Conservation (phyloP, 2,888 invertebrate species). For the Amphipyra berbera region DNA sequence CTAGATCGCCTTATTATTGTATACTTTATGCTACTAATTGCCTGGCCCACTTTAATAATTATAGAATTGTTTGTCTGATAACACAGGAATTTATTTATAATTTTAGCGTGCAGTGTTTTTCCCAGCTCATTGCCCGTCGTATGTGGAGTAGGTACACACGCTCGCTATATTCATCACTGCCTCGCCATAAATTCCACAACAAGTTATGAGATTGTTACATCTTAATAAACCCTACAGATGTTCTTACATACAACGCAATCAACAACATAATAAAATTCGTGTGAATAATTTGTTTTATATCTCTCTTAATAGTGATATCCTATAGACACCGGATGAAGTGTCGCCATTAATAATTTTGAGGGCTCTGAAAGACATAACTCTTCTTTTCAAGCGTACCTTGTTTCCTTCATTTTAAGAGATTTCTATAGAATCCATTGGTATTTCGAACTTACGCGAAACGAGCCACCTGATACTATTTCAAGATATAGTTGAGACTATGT, state of each 20-base stretch:
- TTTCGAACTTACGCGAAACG: constrained; percentile 12
- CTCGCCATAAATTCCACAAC: constrained; percentile 68
- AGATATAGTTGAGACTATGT: constrained; percentile 26
- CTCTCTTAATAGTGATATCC: constrained; percentile 29
- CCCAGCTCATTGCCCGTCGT: constrained; percentile 67
- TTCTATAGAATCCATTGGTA: constrained; percentile 10
- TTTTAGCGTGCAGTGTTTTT: constrained; percentile 65
- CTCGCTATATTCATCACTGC: constrained; percentile 67
- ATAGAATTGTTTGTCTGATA: constrained; percentile 12
- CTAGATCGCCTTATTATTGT: not conserved
- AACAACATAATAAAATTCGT: constrained; percentile 15
- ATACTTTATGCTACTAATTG: not conserved
- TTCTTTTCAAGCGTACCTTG: not conserved
- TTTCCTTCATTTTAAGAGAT: constrained; percentile 21
- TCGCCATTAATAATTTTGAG: constrained; percentile 22
- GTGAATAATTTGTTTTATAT: constrained; percentile 20
- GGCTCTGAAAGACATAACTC: constrained; percentile 19
- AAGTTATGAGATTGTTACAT: constrained; percentile 61
- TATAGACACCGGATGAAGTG: constrained; percentile 30
- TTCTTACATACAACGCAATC: constrained; percentile 21
- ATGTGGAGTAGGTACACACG: constrained; percentile 16
- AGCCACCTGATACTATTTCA: constrained; percentile 36
- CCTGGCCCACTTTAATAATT: not conserved
- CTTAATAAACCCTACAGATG: constrained; percentile 48
- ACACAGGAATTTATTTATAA: constrained; percentile 22